phyloP scores from a whole-genome alignment of 2,797 vertebrate species.

The Sebastes elongatus region DNA sequence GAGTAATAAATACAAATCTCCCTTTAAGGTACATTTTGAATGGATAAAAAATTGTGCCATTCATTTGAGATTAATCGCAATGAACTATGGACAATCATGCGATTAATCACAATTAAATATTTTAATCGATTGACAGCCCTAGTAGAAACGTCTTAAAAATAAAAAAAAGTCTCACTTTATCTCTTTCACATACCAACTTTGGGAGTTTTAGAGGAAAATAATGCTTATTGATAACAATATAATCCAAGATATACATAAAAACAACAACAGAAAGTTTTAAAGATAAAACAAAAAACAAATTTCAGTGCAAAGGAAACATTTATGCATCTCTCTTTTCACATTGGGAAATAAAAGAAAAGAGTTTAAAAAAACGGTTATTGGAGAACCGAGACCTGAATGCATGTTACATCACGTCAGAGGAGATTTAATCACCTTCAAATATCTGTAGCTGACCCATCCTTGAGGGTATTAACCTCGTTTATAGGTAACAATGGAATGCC shows the following conservation, averaged over 20 bases:
- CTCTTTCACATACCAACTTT: background rate
- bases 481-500: conserved; percentile 27
- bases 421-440: conserved; percentile 20
- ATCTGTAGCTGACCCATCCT: conserved; percentile 41
- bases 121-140: no score
- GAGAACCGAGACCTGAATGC: background rate
- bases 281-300: background rate
- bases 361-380: background rate
- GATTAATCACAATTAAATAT: no score
- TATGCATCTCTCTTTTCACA: background rate
- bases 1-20: no score
- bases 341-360: background rate
- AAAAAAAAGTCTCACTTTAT: background rate
- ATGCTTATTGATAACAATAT: background rate
- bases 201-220: background rate
- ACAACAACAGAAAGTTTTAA: background rate
- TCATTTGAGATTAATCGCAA: no score
- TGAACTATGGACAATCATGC: no score
- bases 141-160: no score
- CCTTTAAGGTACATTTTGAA: no score
- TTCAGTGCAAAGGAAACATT: background rate
- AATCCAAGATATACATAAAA: background rate
- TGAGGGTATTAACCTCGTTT: conserved; percentile 24
- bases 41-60: no score
- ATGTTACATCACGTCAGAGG: conserved; percentile 17